phyloP scores from a whole-genome alignment of 2,888 invertebrate genomes.

The Spatulosminthurus flaviceps region DNA sequence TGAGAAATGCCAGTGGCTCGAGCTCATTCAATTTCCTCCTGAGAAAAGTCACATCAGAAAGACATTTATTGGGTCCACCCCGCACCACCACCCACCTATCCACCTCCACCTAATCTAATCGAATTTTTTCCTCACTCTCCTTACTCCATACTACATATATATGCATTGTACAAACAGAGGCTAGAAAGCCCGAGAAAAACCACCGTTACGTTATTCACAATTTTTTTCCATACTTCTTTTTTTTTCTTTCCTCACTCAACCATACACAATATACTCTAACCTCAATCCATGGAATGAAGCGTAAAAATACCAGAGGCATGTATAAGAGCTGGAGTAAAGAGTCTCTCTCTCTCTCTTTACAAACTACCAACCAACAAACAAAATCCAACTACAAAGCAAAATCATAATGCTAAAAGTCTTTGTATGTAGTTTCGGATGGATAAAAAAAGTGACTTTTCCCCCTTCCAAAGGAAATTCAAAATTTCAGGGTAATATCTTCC shows the following conservation, averaged over 20 bases:
- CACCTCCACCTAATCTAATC: conserved; percentile 34
- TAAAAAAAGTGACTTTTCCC: background rate
- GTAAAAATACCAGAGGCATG: conserved; percentile 13
- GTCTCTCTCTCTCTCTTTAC: background rate
- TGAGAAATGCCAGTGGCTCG: conserved; percentile 40
- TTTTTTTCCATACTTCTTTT: background rate
- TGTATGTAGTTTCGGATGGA: too few relatives aligned
- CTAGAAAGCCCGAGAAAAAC: background rate
- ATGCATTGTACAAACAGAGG: background rate
- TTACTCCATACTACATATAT: background rate
- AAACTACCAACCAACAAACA: conserved; percentile 6
- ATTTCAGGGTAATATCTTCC: background rate
- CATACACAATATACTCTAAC: background rate
- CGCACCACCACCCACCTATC: conserved; percentile 25
- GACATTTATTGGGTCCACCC: conserved; percentile 43
- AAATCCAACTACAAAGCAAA: background rate
- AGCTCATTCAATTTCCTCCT: conserved; percentile 53
- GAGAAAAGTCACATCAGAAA: conserved; percentile 51
- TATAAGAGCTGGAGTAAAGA: background rate
- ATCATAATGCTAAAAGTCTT: background rate
- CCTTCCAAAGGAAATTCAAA: background rate
- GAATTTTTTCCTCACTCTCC: conserved; percentile 30
- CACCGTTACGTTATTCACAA: background rate
- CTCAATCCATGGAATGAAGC: background rate
- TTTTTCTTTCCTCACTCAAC: background rate